Conservation (phyloP, 2,888 invertebrate species). For the Lepetodrilus schrolli region DNA sequence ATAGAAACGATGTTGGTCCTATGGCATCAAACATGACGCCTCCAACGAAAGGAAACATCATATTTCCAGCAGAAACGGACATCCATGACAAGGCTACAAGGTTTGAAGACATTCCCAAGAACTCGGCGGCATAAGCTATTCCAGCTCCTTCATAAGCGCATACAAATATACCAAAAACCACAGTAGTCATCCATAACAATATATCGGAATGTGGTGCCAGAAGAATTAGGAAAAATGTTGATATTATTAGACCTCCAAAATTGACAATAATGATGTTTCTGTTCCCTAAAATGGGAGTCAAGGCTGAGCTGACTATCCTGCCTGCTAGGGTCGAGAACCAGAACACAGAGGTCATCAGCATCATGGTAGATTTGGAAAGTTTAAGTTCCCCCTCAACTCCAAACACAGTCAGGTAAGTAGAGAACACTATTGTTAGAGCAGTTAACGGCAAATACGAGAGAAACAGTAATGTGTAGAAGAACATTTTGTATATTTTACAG, state of each 20-base stretch:
- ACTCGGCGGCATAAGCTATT: conserved; percentile 4
- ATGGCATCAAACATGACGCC: background rate
- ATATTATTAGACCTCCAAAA: background rate
- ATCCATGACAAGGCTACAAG: background rate
- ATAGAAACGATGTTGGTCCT: background rate
- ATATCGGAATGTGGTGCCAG: background rate
- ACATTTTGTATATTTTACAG: background rate
- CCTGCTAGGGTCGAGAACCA: background rate
- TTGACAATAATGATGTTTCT: conserved; percentile 4
- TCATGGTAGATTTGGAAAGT: conserved; percentile 4
- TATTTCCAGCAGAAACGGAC: background rate
- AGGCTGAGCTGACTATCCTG: background rate
- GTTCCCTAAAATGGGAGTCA: background rate
- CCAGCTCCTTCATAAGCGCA: conserved; percentile 8
- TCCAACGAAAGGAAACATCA: conserved; percentile 8
- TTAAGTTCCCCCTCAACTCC: background rate
- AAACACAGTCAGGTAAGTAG: conserved; percentile 19
- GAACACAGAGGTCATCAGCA: conserved; percentile 22
- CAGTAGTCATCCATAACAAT: background rate
- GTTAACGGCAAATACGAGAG: background rate
- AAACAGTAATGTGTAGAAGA: background rate
- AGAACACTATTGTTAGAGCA: background rate
- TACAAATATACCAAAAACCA: background rate
- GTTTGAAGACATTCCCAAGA: background rate
- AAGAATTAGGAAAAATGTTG: background rate